Percentiles rank a stretch among this genome's conserved stretches.
phyloP scores from a whole-genome alignment of 2,113 vertebrate genomes.

The Hirundichthys speculiger region DNA sequence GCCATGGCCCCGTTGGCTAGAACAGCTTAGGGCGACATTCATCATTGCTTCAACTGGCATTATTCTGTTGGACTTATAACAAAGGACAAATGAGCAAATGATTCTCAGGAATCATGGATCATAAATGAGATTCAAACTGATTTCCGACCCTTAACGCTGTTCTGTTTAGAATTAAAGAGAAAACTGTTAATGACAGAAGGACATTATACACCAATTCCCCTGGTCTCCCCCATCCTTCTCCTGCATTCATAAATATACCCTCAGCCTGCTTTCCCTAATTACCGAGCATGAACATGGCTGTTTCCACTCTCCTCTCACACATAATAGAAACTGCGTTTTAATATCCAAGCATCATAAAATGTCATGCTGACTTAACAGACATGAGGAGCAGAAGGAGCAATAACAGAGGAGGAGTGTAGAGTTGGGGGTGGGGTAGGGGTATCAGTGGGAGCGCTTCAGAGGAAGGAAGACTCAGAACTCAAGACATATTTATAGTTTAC shows the following conservation, averaged over 20 bases:
- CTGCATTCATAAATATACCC: slow-evolving; percentile 78
- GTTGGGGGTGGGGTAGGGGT: slow-evolving; percentile 1
- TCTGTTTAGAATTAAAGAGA: slow-evolving; percentile 69
- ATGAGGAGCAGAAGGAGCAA: slow-evolving; percentile 76
- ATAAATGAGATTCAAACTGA: slow-evolving; percentile 63
- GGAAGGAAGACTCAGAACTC: slow-evolving; percentile 25
- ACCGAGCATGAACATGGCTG: slow-evolving; percentile 76
- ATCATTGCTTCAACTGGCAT: slow-evolving; percentile 22
- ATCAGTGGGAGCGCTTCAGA: slow-evolving; percentile 9
- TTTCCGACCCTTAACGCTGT: slow-evolving; percentile 56
- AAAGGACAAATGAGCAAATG: slow-evolving; percentile 49
- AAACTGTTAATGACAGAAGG: slow-evolving; percentile 79
- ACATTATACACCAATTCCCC: slow-evolving; percentile 78
- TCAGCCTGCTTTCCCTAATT: slow-evolving; percentile 77
- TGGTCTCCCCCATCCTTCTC: slow-evolving; percentile 55
- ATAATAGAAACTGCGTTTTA: slow-evolving; percentile 82
- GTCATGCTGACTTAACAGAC: slow-evolving; percentile 83
- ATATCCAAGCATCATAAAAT: slow-evolving; percentile 83
- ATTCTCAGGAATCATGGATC: slow-evolving; percentile 57
- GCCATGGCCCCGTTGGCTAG: slow-evolving; percentile 9
- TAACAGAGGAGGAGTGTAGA: slow-evolving; percentile 60
- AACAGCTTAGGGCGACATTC: slow-evolving; percentile 25
- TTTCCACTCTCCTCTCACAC: slow-evolving; percentile 76
- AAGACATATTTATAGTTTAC: slow-evolving; percentile 25
- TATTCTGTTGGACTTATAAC: slow-evolving; percentile 31